A percentile compares a stretch with the other conserved stretches of the same genome.
phyloP scores from a whole-genome alignment of 2,797 vertebrate genomes.

The Balearica regulorum region DNA sequence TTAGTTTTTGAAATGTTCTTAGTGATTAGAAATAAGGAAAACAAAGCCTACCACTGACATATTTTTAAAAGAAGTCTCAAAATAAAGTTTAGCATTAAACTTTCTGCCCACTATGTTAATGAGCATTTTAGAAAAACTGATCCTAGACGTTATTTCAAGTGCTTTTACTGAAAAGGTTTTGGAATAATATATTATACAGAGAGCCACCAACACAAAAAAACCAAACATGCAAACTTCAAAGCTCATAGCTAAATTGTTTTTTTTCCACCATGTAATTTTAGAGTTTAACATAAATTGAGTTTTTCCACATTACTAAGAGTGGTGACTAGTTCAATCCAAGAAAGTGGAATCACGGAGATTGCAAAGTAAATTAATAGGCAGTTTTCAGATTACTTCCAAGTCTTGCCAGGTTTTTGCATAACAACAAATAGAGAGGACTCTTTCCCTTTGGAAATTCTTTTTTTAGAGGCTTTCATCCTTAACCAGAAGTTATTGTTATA shows the following conservation, averaged over 20 bases:
- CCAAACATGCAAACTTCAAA: conserved; percentile 13
- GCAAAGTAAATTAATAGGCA: conserved; percentile 2
- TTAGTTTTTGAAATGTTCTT: not conserved
- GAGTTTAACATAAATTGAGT: conserved; percentile 13
- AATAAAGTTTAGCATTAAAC: not conserved
- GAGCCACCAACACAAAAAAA: not conserved
- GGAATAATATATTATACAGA: not conserved
- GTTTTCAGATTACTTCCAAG: conserved; percentile 5
- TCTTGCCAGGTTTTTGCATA: not conserved
- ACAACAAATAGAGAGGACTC: not conserved
- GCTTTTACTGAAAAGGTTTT: not conserved
- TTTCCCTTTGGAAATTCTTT: not conserved
- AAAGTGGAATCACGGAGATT: not conserved
- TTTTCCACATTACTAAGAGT: conserved; percentile 11
- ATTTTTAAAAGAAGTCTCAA: not conserved
- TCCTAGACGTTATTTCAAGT: not conserved
- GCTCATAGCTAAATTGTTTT: not conserved
- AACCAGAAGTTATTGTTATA: not conserved
- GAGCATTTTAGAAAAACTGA: not conserved
- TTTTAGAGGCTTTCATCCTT: conserved; percentile 13
- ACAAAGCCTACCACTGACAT: not conserved
- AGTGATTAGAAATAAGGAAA: not conserved
- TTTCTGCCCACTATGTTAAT: not conserved
- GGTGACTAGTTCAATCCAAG: not conserved
- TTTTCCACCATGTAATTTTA: conserved; percentile 33